Conservation (phyloP, 2,113 vertebrate genomes). For the Phrynocephalus versicolor region DNA sequence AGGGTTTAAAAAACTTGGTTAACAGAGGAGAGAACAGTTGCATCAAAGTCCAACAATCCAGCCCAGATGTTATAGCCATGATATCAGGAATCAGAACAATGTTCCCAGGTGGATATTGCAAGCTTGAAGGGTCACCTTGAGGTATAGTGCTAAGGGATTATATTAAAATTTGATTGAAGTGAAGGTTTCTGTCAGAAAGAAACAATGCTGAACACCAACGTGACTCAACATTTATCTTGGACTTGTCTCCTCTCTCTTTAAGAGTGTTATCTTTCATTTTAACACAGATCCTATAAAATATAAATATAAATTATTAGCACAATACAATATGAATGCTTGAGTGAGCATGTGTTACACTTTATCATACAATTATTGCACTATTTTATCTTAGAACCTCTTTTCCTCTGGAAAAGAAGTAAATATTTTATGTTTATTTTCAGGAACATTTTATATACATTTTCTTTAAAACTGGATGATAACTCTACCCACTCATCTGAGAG, state of each 20-base stretch:
- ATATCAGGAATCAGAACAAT: too few species aligned
- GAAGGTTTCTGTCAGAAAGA: too few species aligned
- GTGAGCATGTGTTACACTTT: neutral
- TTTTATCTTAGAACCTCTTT: neutral
- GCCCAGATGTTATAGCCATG: too few species aligned
- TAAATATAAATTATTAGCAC: neutral
- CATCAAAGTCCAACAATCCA: too few species aligned
- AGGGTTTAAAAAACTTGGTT: too few species aligned
- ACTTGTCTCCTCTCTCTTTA: neutral
- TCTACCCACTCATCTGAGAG: too few species aligned
- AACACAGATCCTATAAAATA: neutral
- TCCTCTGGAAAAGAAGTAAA: neutral
- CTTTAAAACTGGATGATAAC: neutral
- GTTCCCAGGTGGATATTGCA: too few species aligned
- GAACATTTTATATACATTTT: neutral
- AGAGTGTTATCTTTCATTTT: neutral
- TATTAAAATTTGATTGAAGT: neutral
- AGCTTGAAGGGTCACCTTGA: too few species aligned
- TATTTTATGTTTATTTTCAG: neutral
- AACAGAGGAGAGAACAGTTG: too few species aligned
- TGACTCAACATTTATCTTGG: neutral
- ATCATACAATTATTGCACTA: neutral
- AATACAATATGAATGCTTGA: neutral
- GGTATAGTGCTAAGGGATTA: neutral
- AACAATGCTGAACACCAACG: neutral